These are phyloP conservation scores for Tauraco hartlaubi DNA, from an alignment of 2,797 vertebrate species.

Conservation along the genomic window DNA sequence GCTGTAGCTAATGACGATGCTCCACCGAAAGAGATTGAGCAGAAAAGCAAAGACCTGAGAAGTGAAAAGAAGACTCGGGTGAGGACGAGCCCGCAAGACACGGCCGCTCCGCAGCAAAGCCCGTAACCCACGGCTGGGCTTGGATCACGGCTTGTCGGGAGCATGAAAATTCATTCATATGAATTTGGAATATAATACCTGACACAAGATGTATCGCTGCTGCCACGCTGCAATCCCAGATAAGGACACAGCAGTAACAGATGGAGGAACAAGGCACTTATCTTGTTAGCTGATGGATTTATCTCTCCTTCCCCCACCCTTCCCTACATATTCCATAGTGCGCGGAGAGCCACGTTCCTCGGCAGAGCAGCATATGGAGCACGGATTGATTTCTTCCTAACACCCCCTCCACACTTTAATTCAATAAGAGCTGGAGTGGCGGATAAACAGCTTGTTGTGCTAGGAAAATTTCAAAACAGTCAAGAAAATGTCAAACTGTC, in stretches of 20 bases:
- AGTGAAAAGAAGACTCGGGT: background rate
- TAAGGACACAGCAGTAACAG: slow-evolving; percentile 85
- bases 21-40: background rate
- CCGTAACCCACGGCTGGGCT: background rate
- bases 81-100: background rate
- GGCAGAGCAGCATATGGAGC: slow-evolving; percentile 77
- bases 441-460: slow-evolving; percentile 81
- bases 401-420: slow-evolving; percentile 76
- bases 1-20: rapidly evolving
- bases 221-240: slow-evolving; percentile 81
- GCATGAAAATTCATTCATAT: slow-evolving; percentile 81
- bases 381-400: slow-evolving; percentile 77
- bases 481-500: slow-evolving; percentile 77
- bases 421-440: slow-evolving; percentile 78
- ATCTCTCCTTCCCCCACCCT: slow-evolving; percentile 74
- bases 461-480: slow-evolving; percentile 79
- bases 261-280: slow-evolving; percentile 85
- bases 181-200: slow-evolving; percentile 84
- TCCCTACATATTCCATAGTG: slow-evolving; percentile 82
- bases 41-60: background rate
- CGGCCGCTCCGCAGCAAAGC: background rate
- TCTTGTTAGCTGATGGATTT: slow-evolving; percentile 86
- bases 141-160: slow-evolving; percentile 42
- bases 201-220: slow-evolving; percentile 79
- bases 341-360: slow-evolving; percentile 58